phyloP scores from a whole-genome alignment of 2,113 vertebrate species.

The Erythrolamprus reginae region DNA sequence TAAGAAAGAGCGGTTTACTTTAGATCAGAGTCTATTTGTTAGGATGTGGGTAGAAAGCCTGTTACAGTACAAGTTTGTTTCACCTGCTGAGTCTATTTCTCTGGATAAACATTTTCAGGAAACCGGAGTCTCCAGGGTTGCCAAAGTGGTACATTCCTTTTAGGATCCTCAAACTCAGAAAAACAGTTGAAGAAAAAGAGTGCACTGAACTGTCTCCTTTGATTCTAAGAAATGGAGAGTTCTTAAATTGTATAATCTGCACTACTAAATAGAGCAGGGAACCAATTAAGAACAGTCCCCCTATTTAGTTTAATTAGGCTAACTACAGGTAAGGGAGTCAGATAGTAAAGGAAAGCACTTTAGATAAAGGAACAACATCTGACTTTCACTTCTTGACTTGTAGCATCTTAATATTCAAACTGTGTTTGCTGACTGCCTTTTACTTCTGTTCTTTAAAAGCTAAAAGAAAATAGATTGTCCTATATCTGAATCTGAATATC shows the following conservation, averaged over 20 bases:
- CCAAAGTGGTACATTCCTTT: not conserved
- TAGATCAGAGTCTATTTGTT: slow-evolving; percentile 3
- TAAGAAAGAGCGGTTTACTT: slow-evolving; percentile 3
- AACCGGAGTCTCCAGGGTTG: slow-evolving; percentile 19
- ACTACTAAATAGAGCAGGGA: slow-evolving; percentile 72
- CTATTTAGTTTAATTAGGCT: slow-evolving; percentile 78
- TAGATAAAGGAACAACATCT: slow-evolving; percentile 41
- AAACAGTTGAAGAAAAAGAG: slow-evolving; percentile 18
- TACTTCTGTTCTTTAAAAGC: slow-evolving; percentile 43
- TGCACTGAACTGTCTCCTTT: slow-evolving; percentile 11
- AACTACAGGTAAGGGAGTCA: slow-evolving; percentile 77
- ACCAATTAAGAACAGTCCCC: slow-evolving; percentile 73
- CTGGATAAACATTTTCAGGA: slow-evolving; percentile 12
- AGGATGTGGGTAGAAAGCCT: not conserved
- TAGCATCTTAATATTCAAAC: slow-evolving; percentile 51
- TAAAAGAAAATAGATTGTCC: slow-evolving; percentile 19
- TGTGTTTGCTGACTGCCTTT: slow-evolving; percentile 52
- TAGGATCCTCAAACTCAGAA: slow-evolving; percentile 1
- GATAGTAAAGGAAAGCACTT: slow-evolving; percentile 56
- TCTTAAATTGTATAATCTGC: slow-evolving; percentile 66
- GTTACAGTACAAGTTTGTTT: not conserved
- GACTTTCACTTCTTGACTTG: slow-evolving; percentile 53
- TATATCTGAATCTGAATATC: not conserved
- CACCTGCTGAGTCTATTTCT: slow-evolving; percentile 15
- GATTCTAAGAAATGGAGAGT: slow-evolving; percentile 55